Evolutionary conservation across 2,797 vertebrate species (phyloP).

Genomic region (Otolemur crassicaudatus): DNA sequence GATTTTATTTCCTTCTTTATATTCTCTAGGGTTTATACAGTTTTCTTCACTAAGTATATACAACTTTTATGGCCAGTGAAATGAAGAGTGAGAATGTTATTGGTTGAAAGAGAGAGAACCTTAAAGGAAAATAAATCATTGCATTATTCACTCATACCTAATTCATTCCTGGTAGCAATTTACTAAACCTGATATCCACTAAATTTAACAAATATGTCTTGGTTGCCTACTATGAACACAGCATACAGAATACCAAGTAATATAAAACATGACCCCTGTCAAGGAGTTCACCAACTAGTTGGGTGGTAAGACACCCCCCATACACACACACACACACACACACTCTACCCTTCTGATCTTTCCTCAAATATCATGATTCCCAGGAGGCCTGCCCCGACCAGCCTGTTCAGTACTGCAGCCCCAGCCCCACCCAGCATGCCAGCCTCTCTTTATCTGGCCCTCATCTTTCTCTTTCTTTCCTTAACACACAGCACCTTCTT

Average conservation of each 20-base stretch:
- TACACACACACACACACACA: neutral
- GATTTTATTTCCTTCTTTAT: neutral
- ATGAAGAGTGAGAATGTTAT: neutral
- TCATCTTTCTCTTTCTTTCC: neutral
- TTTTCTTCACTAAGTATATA: neutral
- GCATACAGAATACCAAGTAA: neutral
- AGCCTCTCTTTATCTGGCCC: neutral
- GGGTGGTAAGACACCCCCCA: neutral
- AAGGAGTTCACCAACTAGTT: neutral
- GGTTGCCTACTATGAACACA: neutral
- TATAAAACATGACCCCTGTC: neutral
- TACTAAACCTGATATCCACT: neutral
- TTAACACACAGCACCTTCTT: neutral
- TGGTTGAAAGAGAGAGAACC: neutral
- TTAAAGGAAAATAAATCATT: conserved; percentile 43
- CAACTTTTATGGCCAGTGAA: neutral
- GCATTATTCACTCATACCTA: neutral
- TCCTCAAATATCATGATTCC: neutral
- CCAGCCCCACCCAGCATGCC: no score
- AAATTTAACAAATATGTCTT: neutral
- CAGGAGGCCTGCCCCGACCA: neutral
- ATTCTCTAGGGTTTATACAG: neutral
- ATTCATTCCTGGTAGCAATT: conserved; percentile 10
- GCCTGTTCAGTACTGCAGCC: neutral
- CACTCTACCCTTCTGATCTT: neutral